Conservation (phyloP, 2,797 vertebrate genomes). For the Moxostoma hubbsi region DNA sequence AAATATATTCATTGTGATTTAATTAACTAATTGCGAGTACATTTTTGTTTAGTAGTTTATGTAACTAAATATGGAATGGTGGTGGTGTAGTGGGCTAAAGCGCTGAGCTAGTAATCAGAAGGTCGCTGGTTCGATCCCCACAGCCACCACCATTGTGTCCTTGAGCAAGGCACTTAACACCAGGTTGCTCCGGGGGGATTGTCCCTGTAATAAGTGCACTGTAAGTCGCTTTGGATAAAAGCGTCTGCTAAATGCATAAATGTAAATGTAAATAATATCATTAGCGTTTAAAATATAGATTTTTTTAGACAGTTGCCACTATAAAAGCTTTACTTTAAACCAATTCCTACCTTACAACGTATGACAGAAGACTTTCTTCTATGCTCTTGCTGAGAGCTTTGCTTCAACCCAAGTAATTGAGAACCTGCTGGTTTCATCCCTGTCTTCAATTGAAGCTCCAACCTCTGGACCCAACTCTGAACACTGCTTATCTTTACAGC, state of each 20-base stretch:
- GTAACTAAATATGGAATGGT: too few species aligned
- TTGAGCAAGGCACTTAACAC: too few species aligned
- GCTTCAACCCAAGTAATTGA: conserved; percentile 24
- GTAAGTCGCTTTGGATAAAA: too few species aligned
- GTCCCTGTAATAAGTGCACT: too few species aligned
- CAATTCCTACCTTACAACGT: conserved; percentile 40
- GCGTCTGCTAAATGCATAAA: too few species aligned
- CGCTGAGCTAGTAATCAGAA: too few species aligned
- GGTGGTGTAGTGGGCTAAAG: too few species aligned
- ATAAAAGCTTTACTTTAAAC: background rate
- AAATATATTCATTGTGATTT: background rate
- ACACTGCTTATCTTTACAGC: conserved; percentile 60
- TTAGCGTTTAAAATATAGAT: too few species aligned
- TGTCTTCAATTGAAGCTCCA: conserved; percentile 42
- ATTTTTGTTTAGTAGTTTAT: background rate
- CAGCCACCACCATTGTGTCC: too few species aligned
- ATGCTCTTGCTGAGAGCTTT: conserved; percentile 23
- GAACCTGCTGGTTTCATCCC: conserved; percentile 1
- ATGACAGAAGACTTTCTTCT: background rate
- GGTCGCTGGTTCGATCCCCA: too few species aligned
- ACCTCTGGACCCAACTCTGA: conserved; percentile 60
- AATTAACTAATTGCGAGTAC: background rate
- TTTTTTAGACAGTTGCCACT: background rate
- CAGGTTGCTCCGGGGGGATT: too few species aligned
- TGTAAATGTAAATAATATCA: background rate